Percentiles rank a stretch among this genome's conserved stretches.
Conservation (phyloP, 2,113 vertebrate genomes). For the Rhea americana region DNA sequence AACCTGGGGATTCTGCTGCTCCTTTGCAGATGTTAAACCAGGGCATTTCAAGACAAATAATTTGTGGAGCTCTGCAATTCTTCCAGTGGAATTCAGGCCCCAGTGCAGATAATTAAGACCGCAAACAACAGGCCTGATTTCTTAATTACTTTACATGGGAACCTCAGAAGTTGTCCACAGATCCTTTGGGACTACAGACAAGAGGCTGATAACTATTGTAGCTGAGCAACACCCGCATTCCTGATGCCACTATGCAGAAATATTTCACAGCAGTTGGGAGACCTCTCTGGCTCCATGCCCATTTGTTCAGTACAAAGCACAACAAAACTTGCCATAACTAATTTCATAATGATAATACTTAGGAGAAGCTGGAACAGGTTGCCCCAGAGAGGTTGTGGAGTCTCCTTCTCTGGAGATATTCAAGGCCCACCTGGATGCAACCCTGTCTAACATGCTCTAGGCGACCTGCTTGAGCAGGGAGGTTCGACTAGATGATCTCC, state of each 20-base stretch:
- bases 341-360: rapidly evolving
- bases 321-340: not conserved
- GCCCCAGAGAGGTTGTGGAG: no score
- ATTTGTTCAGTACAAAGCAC: not conserved
- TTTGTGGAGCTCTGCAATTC: not conserved
- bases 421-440: no score
- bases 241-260: not conserved
- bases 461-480: no score
- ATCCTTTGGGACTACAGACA: not conserved
- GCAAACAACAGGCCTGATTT: not conserved
- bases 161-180: not conserved
- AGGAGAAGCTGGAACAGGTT: not conserved
- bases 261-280: not conserved
- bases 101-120: not conserved
- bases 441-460: no score
- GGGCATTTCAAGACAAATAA: not conserved
- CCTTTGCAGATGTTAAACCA: not conserved
- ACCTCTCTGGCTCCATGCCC: not conserved
- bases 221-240: not conserved
- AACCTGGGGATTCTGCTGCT: not conserved
- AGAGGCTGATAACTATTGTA: not conserved
- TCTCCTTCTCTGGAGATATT: no score
- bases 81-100: not conserved
- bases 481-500: no score
- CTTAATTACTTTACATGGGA: not conserved